These are phyloP conservation scores for Caenorhabditis tropicalis DNA, from an alignment of 1,140 invertebrate species.

Conservation along the genomic window DNA sequence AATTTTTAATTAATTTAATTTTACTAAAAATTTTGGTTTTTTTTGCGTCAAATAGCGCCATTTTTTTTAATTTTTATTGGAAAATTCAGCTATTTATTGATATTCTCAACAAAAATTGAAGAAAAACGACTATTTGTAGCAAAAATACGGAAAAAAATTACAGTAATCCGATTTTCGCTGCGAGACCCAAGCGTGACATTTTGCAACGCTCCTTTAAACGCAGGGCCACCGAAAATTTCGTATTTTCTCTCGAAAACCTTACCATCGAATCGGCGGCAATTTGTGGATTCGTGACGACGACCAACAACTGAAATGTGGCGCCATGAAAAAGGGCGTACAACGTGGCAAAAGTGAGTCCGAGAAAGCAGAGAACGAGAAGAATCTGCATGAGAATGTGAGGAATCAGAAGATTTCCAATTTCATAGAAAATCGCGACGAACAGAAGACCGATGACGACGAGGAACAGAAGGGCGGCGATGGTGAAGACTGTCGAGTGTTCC, in stretches of 20 bases:
- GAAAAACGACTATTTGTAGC: no score
- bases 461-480: not conserved
- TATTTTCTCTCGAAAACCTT: not conserved
- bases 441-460: constrained; percentile 7
- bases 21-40: no score
- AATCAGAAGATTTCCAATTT: constrained; percentile 9
- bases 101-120: no score
- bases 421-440: constrained; percentile 10
- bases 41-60: no score
- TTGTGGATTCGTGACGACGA: constrained; percentile 13
- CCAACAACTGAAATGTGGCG: constrained; percentile 2
- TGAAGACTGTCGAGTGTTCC: constrained; percentile 14
- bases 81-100: not conserved
- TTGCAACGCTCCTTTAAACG: no score
- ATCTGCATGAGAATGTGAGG: constrained; percentile 29
- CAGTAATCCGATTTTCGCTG: no score
- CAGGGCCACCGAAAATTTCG: not conserved
- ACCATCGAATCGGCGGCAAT: constrained; percentile 33
- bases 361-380: constrained; percentile 14
- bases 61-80: not conserved
- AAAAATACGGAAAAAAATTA: no score
- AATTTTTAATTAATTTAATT: no score
- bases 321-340: constrained; percentile 9
- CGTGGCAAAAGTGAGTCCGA: not conserved
- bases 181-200: no score